Base-by-base conservation (phyloP, 2,113 vertebrate species). In the Lucifuga dentata region DNA sequence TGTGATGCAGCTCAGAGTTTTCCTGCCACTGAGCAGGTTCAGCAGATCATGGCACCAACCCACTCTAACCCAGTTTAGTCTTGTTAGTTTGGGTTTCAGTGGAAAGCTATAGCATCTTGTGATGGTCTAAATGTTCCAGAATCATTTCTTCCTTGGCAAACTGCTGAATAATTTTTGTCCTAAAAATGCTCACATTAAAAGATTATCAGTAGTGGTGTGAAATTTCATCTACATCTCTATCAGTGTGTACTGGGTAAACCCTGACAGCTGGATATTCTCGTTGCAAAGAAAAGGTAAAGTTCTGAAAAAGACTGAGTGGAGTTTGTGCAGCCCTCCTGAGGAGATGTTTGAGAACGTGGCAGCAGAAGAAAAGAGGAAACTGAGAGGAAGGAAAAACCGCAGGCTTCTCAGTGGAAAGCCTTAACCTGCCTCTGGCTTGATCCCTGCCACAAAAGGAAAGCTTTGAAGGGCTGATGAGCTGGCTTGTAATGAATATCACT, bases 381-480 rank as follows among this genome's bases (percentile, higher is more conserved):
- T 36, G 33, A 29, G 68, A 64, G 73, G 74, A 62, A 51, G 70
- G 58, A 23, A 59, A 82, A 81, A 87, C 70, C 80, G 41, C 76
- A 85, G 78, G 65, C 55, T 44, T 73, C 57, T 64, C 38, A 17
- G 64, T 66, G 66, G 68, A 78, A 79, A 79, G 75, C 73, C 60
- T 80, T 74, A 76, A 80, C 80, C 83, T 83, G 83, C 74, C 84
- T 72, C 72, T 68, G 48, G 50, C 73, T 61, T 86, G 78, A 81
- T 83, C 73, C 80, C 65, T 43, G 76, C 35, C 68, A 82, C 86
- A 83, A 85, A n/a, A 84, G 78, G 61, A 61, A 49, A 76, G 78
- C 88, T 90, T 89, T 89, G 85, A 89, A 84, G 70, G 73, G 66
- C 55, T 82, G 86, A 81, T 81, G 66, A 29, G 13, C 51, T 33